Evolutionary conservation across 2,797 vertebrate genomes (phyloP), one percentile per base, ranked within the genome.

Genomic region (Pseudomugil gertrudae): DNA sequence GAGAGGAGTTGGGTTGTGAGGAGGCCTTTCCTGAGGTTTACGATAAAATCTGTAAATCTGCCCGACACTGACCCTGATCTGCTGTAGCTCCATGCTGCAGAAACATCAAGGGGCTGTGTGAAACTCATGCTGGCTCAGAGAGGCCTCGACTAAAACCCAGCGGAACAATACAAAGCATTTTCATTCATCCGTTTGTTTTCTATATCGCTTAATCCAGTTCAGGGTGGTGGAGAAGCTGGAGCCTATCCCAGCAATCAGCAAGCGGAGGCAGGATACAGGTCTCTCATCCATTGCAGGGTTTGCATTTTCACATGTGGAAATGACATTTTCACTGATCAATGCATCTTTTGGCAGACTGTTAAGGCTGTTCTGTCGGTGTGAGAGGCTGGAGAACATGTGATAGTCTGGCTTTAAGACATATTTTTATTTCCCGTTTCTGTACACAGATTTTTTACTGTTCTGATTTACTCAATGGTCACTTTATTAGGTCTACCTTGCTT

Each of bases 41-140:
- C 3, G 93, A 98, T 90, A 99, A 99, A 94, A 96, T 99, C 91
- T 98, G 96, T 92, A 99, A 98, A 94, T 93, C 96, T 2, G 98
- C 98, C 0, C 93, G 98, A 79, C 97, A 97, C 92, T 99, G 92
- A 98, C 9, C 24, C 23, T 11, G 1, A 15, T 9, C 15, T 5
- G 36, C 38, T 10, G 17, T 10, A 1, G 33, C 43, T 24, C 17
- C 9, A 5, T 23, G 26, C 24, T 33, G 57, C 56, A 30, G 30
- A 53, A 11, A 26, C 27, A 40, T 0, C 0, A 13, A 40, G 21
- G 27, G 27, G 17, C 9, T 32, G 29, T 36, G 9, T 15, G 21
- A 30, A 24, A 27, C 17, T 35, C 26, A 69, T 2, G n/a, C 10
- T 26, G 32, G 7, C 57, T 19, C 23, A 24, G 9, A 26, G 38